phyloP scores from a whole-genome alignment of 1,140 invertebrate species.

The Nylanderia fulva region DNA sequence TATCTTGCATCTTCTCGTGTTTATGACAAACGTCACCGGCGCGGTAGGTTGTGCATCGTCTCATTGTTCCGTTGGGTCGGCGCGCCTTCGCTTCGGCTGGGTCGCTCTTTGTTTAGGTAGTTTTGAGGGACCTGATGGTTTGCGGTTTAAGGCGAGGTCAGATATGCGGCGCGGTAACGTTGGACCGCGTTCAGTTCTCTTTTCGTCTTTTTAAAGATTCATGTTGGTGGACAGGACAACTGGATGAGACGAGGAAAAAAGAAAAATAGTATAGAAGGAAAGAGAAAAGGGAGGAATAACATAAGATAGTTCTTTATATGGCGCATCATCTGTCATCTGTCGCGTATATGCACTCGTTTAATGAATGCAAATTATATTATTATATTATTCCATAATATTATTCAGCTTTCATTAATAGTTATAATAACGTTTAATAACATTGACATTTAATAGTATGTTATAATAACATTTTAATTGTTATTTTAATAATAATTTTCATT shows the following conservation, averaged over 20 bases:
- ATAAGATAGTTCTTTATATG: slow-evolving; percentile 15
- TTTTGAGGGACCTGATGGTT: slow-evolving; percentile 25
- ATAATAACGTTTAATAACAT: background rate
- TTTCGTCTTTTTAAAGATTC: slow-evolving; percentile 45
- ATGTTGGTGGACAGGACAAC: slow-evolving; percentile 5
- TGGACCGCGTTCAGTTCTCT: slow-evolving; percentile 7
- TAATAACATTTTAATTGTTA: too few species aligned
- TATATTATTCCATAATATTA: background rate
- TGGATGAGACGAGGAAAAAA: background rate
- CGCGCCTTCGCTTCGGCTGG: slow-evolving; percentile 21
- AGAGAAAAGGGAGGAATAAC: background rate
- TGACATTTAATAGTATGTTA: too few species aligned
- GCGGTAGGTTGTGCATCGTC: slow-evolving; percentile 27
- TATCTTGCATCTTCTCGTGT: slow-evolving; percentile 6
- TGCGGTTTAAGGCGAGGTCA: slow-evolving; percentile 46
- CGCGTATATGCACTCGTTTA: background rate
- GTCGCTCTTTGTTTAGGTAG: slow-evolving; percentile 31
- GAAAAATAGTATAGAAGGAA: background rate
- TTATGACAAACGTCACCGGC: slow-evolving; percentile 36
- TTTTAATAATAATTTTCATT: background rate
- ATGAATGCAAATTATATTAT: background rate
- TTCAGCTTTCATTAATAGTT: background rate
- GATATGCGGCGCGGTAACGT: slow-evolving; percentile 1
- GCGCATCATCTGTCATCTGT: background rate
- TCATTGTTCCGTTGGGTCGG: slow-evolving; percentile 34